Percentiles rank a stretch among this genome's conserved stretches.
Evolutionary conservation across 92 coral and sea anemone species (phyloP).

Genomic region (Hydrozoanthus gracilis): DNA sequence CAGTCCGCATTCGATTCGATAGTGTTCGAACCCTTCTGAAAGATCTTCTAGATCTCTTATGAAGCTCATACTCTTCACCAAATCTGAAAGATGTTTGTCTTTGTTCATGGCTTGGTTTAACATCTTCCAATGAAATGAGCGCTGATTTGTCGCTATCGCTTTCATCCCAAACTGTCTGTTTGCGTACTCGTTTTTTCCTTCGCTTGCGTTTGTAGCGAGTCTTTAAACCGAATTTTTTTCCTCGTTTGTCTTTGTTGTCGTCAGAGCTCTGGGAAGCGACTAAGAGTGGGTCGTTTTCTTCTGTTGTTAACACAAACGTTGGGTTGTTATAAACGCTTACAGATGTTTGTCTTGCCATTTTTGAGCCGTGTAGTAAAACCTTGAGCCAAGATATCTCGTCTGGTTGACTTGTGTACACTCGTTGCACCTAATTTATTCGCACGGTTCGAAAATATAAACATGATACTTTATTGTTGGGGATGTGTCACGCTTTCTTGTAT

Average conservation of each 20-base stretch:
- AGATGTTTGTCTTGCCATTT: neutral
- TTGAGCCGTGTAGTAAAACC: too few species aligned
- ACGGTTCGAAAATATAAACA: too few species aligned
- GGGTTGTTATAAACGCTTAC: neutral
- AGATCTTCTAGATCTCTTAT: neutral
- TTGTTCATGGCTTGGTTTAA: neutral
- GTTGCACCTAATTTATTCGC: too few species aligned
- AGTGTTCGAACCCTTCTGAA: neutral
- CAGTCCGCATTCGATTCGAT: neutral
- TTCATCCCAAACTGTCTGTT: neutral
- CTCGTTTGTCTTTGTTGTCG: neutral
- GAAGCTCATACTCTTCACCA: neutral
- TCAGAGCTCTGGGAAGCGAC: neutral
- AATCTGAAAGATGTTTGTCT: neutral
- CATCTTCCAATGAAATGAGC: neutral
- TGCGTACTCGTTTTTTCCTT: neutral
- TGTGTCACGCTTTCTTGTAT: too few species aligned
- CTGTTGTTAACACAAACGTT: neutral
- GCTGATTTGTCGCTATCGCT: neutral
- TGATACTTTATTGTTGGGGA: too few species aligned
- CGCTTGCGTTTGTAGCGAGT: neutral
- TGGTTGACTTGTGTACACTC: too few species aligned
- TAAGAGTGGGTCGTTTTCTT: neutral
- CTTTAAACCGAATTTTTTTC: too few species aligned
- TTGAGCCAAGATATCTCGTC: too few species aligned